Evolutionary conservation across 1,140 invertebrate genomes (phyloP).

Genomic region (Megalopta genalis): DNA sequence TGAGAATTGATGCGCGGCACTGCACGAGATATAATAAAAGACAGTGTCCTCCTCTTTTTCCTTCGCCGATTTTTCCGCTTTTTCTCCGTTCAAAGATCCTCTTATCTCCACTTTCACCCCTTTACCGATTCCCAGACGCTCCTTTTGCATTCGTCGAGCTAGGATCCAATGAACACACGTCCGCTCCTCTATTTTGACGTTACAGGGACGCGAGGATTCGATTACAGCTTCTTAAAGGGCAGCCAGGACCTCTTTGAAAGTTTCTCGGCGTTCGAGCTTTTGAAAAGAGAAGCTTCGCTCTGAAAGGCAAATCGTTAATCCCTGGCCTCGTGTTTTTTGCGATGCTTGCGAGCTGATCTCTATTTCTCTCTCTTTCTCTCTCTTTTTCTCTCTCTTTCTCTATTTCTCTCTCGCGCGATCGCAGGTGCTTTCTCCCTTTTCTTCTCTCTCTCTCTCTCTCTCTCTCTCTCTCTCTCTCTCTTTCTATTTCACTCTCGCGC

Average conservation of each 20-base stretch:
- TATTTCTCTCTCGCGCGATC: too few species aligned
- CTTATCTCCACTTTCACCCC: background rate
- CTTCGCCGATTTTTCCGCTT: too few species aligned
- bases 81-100: too few species aligned
- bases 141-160: background rate
- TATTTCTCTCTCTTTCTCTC: background rate
- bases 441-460: background rate
- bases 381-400: too few species aligned
- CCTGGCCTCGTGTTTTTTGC: background rate
- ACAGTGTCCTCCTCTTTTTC: too few species aligned
- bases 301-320: conserved; percentile 31
- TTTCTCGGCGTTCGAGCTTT: conserved; percentile 4
- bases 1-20: too few species aligned
- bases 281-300: background rate
- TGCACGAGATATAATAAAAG: too few species aligned
- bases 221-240: conserved; percentile 25
- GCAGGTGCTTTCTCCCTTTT: too few species aligned
- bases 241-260: background rate
- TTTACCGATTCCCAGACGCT: background rate
- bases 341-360: too few species aligned
- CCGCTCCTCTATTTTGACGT: conserved; percentile 5
- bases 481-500: too few species aligned
- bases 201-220: conserved; percentile 27
- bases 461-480: too few species aligned
- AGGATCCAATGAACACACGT: background rate